Evolutionary conservation across 2,113 vertebrate species (phyloP), one percentile per base, ranked within the genome.

Genomic region (Ageneiosus marmoratus): DNA sequence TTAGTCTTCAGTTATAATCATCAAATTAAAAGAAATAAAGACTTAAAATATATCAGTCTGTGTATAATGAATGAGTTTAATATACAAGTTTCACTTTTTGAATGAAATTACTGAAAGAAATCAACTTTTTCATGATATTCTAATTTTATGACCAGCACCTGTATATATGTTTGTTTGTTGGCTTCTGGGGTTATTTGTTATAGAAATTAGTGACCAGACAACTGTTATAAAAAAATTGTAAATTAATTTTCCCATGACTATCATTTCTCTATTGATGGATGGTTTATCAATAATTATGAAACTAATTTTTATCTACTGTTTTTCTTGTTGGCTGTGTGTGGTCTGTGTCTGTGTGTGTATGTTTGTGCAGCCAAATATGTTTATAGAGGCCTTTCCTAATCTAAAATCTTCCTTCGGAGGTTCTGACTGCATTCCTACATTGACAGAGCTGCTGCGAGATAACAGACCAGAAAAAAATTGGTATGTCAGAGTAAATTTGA

Each of bases 331-430:
- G 46, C n/a, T 27, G 5, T 46, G 22, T 41, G 20, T 32, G 37
- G 34, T 44, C 12, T 80, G 58, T 78, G 63, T 72, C 37, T 83
- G 48, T 44, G 48, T 80, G 4, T 58, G 22, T 74, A 12, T 46
- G 22, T 82, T 4, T 13, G 46, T 81, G 70, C n/a, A 94, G 94
- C 84, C 55, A 63, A 27, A 82, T 29, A 88, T 92, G 88, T 93
- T 95, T 73, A 78, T 88, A 32, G 86, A 90, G 27, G 90, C 92
- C 76, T 95, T 94, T 80, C 91, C 93, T 29, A 86, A 82, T 4
- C 76, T 81, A 34, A 75, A 90, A 0, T 51, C 15, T 48, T 16
- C 85, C 22, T 74, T 32, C 50, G 55, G 82, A 70, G 87, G 90
- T 86, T 76, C 62, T 50, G 65, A 81, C 3, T 2, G 77, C 51